A percentile compares a stretch with the other conserved stretches of the same genome.
Conservation (phyloP, 64 coral and sea anemone species). For the Trachythela sp. region DNA sequence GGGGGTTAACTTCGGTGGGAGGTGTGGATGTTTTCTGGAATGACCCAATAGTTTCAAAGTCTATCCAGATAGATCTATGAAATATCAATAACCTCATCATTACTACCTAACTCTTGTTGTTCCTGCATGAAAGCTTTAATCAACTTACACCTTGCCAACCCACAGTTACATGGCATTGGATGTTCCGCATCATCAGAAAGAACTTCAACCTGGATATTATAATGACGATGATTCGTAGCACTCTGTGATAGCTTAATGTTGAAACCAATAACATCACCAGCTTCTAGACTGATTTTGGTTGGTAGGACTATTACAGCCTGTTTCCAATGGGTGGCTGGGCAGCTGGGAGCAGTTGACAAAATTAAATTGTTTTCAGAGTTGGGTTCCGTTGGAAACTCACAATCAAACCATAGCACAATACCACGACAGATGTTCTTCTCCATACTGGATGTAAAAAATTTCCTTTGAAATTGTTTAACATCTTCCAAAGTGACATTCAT, state of each 20-base stretch:
- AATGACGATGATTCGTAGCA: neutral
- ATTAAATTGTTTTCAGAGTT: neutral
- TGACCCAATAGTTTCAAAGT: no score
- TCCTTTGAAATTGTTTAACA: neutral
- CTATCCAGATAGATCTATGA: neutral
- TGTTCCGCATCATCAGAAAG: slow-evolving; percentile 1
- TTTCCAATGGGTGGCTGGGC: slow-evolving; percentile 5
- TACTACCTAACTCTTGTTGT: neutral
- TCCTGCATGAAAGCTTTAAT: neutral
- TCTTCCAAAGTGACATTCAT: neutral
- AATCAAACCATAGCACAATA: slow-evolving; percentile 5
- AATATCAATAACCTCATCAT: neutral
- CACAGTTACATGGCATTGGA: slow-evolving; percentile 10
- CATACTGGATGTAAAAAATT: neutral
- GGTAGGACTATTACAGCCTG: neutral
- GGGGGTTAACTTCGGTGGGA: no score
- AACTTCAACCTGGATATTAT: slow-evolving; percentile 9
- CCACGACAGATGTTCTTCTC: neutral
- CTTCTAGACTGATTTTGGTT: neutral
- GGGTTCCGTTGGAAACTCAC: neutral
- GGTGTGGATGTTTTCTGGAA: no score
- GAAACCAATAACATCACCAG: slow-evolving; percentile 12
- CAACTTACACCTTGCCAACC: neutral
- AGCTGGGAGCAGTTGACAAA: neutral
- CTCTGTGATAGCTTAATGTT: neutral